These are phyloP conservation scores for Maniola hyperantus DNA, from an alignment of 2,888 invertebrate species.

Conservation along the genomic window DNA sequence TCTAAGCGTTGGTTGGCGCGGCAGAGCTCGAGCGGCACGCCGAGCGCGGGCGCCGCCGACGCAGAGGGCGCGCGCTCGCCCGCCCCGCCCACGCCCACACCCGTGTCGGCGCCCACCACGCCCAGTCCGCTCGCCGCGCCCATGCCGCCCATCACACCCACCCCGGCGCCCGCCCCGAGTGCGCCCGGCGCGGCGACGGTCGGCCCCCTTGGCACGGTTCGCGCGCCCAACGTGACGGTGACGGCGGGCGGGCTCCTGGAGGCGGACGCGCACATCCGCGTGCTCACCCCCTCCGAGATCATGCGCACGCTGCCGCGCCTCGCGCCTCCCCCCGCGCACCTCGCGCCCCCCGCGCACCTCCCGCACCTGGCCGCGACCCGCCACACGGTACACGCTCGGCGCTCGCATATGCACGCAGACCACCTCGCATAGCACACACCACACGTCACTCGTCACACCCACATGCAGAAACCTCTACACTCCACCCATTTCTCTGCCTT, in stretches of 20 bases:
- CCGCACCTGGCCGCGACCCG: conserved; percentile 34
- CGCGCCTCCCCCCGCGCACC: conserved; percentile 83
- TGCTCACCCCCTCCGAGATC: conserved; percentile 94
- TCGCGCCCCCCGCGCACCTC: conserved; percentile 45
- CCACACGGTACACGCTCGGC: conserved; percentile 37
- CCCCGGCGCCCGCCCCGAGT: conserved; percentile 40
- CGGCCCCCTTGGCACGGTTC: conserved; percentile 63
- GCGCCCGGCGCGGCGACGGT: conserved; percentile 39
- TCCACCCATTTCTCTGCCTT: background rate
- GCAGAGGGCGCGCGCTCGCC: conserved; percentile 45
- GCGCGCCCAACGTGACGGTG: conserved; percentile 87
- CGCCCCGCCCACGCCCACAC: conserved; percentile 45
- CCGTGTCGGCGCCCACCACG: conserved; percentile 43
- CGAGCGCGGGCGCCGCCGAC: conserved; percentile 62
- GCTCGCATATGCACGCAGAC: conserved; percentile 35
- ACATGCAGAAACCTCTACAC: background rate
- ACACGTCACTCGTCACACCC: conserved; percentile 1
- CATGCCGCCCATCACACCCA: conserved; percentile 44
- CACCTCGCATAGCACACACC: conserved; percentile 28
- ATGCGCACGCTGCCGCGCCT: conserved; percentile 95
- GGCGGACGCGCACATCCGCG: conserved; percentile 92
- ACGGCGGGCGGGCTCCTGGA: conserved; percentile 84
- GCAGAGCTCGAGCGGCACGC: conserved; percentile 63
- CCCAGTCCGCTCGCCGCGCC: conserved; percentile 67
- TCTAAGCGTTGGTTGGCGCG: conserved; percentile 60